Percentiles rank a stretch among this genome's conserved stretches.
Conservation (phyloP, 2,888 invertebrate species). For the Nyleta sp. region DNA sequence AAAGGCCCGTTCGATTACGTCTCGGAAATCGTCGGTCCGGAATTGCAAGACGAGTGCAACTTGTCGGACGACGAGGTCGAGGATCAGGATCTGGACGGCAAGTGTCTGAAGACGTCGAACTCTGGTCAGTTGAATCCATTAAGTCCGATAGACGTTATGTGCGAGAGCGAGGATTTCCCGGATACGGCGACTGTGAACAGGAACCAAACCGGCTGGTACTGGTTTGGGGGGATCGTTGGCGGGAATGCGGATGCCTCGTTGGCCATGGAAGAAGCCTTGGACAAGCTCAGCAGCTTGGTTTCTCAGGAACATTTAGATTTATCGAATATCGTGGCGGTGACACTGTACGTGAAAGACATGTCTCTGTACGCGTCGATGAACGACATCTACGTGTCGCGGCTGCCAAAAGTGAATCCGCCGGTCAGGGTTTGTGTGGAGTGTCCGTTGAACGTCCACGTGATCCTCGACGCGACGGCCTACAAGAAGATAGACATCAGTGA, state of each 20-base stretch:
- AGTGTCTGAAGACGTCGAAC: constrained; percentile 76
- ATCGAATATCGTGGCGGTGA: constrained; percentile 90
- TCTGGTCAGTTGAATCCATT: constrained; percentile 82
- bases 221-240: constrained; percentile 92
- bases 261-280: constrained; percentile 89
- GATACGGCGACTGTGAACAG: constrained; percentile 86
- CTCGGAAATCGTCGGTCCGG: constrained; percentile 80
- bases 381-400: constrained; percentile 88
- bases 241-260: constrained; percentile 86
- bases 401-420: constrained; percentile 91
- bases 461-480: constrained; percentile 90
- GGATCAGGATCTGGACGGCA: constrained; percentile 77
- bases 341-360: constrained; percentile 93
- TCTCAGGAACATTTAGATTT: constrained; percentile 77
- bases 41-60: constrained; percentile 80
- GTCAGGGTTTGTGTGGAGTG: constrained; percentile 93
- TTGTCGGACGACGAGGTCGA: constrained; percentile 80
- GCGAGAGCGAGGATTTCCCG: constrained; percentile 85
- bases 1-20: constrained; percentile 80
- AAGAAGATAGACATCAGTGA: constrained; percentile 75
- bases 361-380: constrained; percentile 90
- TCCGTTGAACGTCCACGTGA: constrained; percentile 89
- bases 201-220: constrained; percentile 92
- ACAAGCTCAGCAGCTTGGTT: constrained; percentile 86
- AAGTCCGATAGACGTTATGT: constrained; percentile 83